Conservation (phyloP, 2,797 vertebrate genomes). For the Pagetopsis macropterus region DNA sequence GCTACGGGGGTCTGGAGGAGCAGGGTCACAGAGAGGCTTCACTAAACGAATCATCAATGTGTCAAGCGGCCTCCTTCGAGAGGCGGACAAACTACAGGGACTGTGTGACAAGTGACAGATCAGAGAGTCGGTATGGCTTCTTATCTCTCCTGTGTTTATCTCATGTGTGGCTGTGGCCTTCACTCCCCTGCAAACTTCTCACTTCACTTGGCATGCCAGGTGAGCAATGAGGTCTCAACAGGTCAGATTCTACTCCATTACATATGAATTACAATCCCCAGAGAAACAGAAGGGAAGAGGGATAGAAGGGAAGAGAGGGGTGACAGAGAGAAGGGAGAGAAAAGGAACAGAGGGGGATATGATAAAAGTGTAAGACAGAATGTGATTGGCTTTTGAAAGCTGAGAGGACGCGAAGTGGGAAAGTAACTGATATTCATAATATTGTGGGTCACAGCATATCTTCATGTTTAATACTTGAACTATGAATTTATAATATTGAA, state of each 20-base stretch:
- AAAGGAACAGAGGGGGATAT: background rate
- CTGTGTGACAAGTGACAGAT: conserved; percentile 48
- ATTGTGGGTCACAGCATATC: background rate
- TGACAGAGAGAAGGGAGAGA: background rate
- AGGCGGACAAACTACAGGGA: conserved; percentile 42
- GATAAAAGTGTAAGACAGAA: background rate
- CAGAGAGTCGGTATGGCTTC: conserved; percentile 33
- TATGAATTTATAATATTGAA: background rate
- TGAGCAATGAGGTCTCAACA: conserved; percentile 16
- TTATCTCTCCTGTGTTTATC: conserved; percentile 33
- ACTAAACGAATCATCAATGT: conserved; percentile 48
- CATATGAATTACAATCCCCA: conserved; percentile 2
- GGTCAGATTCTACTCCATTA: conserved; percentile 22
- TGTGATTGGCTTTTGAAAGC: background rate
- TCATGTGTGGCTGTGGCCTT: conserved; percentile 29
- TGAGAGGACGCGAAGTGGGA: conserved; percentile 1
- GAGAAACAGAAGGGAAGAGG: conserved; percentile 1
- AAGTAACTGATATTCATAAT: background rate
- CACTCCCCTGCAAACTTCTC: conserved; percentile 36
- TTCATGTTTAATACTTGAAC: background rate
- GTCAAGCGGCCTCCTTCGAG: conserved; percentile 30
- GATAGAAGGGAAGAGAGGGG: background rate
- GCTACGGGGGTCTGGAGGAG: conserved; percentile 16
- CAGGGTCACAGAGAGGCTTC: conserved; percentile 13
- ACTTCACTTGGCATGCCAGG: conserved; percentile 33